Evolutionary conservation across 2,797 vertebrate species (phyloP).

Genomic region (Anguilla pacifica): DNA sequence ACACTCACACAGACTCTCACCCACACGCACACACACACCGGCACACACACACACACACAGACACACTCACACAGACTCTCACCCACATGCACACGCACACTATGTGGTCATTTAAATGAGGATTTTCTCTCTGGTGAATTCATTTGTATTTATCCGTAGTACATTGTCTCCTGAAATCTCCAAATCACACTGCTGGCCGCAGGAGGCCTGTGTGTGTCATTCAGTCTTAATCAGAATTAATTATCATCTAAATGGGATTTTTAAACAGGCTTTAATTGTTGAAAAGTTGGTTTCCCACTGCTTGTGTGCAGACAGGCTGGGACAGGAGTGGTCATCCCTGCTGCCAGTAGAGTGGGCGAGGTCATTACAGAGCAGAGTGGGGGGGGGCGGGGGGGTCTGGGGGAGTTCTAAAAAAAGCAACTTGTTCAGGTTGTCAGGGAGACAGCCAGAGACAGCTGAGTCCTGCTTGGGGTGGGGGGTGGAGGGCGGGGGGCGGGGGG

Average conservation of each 20-base stretch:
- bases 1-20: no score
- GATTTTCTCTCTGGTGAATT: background rate
- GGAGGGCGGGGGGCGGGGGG: no score
- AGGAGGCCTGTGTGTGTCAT: background rate
- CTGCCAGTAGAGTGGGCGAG: no score
- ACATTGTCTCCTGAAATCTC: background rate
- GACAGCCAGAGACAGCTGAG: background rate
- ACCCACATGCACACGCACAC: background rate
- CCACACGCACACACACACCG: no score
- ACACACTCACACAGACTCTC: no score
- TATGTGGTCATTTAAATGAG: background rate
- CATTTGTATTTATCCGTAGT: background rate
- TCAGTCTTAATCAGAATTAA: background rate
- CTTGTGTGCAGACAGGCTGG: background rate
- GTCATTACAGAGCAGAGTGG: no score
- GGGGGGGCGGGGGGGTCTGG: no score
- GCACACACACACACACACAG: no score
- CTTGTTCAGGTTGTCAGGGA: background rate
- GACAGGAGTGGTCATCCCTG: background rate
- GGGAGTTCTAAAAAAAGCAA: background rate
- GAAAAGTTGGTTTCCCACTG: background rate
- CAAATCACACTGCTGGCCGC: background rate
- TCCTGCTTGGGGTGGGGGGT: no score
- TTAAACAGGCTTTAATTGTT: background rate
- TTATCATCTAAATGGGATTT: constrained; percentile 10